phyloP scores from a whole-genome alignment of 2,888 invertebrate genomes.

The Drosophila tanythrix region DNA sequence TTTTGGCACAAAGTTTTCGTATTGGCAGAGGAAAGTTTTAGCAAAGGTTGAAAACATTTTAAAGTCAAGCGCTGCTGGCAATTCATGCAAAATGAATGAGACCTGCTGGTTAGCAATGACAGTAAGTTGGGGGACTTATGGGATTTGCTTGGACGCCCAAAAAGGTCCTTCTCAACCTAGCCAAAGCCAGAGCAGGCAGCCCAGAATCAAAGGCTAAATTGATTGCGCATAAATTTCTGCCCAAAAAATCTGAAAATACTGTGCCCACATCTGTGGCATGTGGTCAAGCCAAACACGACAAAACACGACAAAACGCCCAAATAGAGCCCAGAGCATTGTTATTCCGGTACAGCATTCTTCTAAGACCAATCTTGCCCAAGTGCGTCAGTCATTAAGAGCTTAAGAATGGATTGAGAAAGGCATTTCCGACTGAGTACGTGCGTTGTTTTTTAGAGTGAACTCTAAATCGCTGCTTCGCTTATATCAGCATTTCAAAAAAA shows the following conservation, averaged over 20 bases:
- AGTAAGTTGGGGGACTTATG: slow-evolving; percentile 59
- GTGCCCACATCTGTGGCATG: slow-evolving; percentile 48
- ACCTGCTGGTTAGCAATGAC: slow-evolving; percentile 56
- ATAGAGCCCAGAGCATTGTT: slow-evolving; percentile 32
- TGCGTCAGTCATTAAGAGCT: slow-evolving; percentile 36
- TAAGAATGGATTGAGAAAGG: slow-evolving; percentile 1
- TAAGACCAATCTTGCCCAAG: slow-evolving; percentile 36
- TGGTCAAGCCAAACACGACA: slow-evolving; percentile 63
- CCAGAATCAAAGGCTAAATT: slow-evolving; percentile 60
- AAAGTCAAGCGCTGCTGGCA: slow-evolving; percentile 71
- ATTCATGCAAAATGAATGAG: slow-evolving; percentile 73
- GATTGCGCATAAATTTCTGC: slow-evolving; percentile 68
- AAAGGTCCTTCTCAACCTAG: slow-evolving; percentile 7
- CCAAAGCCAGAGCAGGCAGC: slow-evolving; percentile 2
- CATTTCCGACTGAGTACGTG: slow-evolving; percentile 6
- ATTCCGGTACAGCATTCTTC: slow-evolving; percentile 17
- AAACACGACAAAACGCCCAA: slow-evolving; percentile 40
- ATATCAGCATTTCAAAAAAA: background rate
- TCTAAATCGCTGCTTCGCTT: background rate
- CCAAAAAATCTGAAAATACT: slow-evolving; percentile 53
- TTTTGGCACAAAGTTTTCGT: slow-evolving; percentile 64
- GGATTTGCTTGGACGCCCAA: slow-evolving; percentile 53
- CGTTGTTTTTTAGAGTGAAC: background rate
- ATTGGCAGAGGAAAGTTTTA: slow-evolving; percentile 58
- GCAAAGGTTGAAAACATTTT: slow-evolving; percentile 75